Evolutionary conservation across 1,140 invertebrate species (phyloP), one percentile per base, ranked within the genome.

Genomic region (Lasaia peninsularis): DNA sequence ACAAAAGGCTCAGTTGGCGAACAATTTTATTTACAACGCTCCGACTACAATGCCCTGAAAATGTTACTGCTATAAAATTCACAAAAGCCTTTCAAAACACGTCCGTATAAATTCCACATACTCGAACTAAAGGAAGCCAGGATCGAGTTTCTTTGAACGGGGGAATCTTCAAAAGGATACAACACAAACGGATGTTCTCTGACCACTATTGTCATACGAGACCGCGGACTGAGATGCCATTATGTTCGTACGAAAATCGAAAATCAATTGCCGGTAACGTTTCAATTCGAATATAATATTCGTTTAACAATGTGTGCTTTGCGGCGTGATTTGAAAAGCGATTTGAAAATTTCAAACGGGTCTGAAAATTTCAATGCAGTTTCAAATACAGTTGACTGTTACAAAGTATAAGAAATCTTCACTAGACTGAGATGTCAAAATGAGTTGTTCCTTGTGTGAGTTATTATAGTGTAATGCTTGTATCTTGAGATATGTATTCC

Each of bases 61-160:
- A 53, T 37, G 57, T 31, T 8, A 28, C 49, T 51, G 34, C 32
- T 55, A 40, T 54, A 35, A 52, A 57, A 58, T 56, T 32, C 51
- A 44, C 53, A 44, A 52, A 50, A 60, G 33, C 37, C 48, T 53
- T 56, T 61, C 49, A 34, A 51, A 56, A 48, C 31, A 44, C 40
- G 53, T 61, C 34, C 34, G 53, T 37, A 61, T 61, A 61, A 61
- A 61, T 60, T 54, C 33, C 11, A 60, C 52, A 34, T 60, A 14
- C 48, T 56, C 34, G 32, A 18, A 20, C 20, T 21, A 55, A 49
- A 60, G 8, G 21, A 34, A 35, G 16, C 16, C 20, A 35, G 58
- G 58, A 40, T 59, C 55, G 14, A 16, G 53, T 37, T 61, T 56
- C 59, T 56, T 56, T 61, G 44, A 44, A 51, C 52, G 48, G 48